Evolutionary conservation across 2,888 invertebrate species (phyloP).

Genomic region (Meiosimyza platycephala): DNA sequence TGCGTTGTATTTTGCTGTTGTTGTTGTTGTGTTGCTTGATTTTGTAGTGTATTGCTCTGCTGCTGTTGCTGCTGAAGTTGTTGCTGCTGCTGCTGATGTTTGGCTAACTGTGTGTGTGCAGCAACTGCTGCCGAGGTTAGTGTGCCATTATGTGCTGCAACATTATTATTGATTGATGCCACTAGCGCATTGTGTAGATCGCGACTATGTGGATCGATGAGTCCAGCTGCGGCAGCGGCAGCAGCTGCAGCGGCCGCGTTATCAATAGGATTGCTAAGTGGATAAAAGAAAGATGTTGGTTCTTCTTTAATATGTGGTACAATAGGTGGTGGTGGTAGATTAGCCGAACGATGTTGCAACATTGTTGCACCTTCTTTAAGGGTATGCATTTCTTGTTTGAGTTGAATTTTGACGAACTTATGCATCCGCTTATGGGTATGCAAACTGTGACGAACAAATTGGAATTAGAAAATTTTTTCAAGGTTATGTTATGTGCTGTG

Average conservation of each 20-base stretch:
- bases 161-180: slow-evolving; percentile 68
- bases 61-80: slow-evolving; percentile 47
- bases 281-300: slow-evolving; percentile 58
- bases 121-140: slow-evolving; percentile 63
- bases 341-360: slow-evolving; percentile 56
- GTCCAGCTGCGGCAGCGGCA: slow-evolving; percentile 60
- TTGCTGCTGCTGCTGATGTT: slow-evolving; percentile 48
- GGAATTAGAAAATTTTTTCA: slow-evolving; percentile 35
- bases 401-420: slow-evolving; percentile 51
- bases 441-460: not conserved
- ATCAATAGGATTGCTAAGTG: slow-evolving; percentile 71
- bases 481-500: not conserved
- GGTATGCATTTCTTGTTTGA: slow-evolving; percentile 58
- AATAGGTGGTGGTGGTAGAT: slow-evolving; percentile 46
- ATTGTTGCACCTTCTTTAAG: slow-evolving; percentile 59
- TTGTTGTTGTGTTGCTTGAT: slow-evolving; percentile 67
- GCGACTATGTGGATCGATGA: slow-evolving; percentile 64
- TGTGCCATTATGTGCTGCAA: slow-evolving; percentile 62
- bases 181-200: slow-evolving; percentile 68
- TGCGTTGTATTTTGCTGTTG: slow-evolving; percentile 60
- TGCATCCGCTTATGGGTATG: not conserved
- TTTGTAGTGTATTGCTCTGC: slow-evolving; percentile 55
- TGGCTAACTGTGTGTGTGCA: slow-evolving; percentile 50
- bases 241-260: slow-evolving; percentile 63
- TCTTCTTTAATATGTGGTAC: slow-evolving; percentile 49